A percentile compares a stretch with the other conserved stretches of the same genome.
Evolutionary conservation across 2,797 vertebrate species (phyloP).

Genomic region (Ctenosaura bakeri): DNA sequence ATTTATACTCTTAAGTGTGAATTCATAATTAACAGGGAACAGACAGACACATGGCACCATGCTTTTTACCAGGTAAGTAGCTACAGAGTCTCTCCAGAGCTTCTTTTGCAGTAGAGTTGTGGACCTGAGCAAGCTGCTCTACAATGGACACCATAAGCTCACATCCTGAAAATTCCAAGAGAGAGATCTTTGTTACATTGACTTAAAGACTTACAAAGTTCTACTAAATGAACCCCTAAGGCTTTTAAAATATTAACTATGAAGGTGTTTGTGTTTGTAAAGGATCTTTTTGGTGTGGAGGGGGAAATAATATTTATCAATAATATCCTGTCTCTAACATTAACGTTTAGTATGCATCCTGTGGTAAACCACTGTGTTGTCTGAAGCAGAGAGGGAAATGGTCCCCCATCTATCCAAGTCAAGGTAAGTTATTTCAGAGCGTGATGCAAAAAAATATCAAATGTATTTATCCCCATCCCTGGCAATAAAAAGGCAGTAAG

Average conservation of each 20-base stretch:
- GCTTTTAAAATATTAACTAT: neutral
- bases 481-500: neutral
- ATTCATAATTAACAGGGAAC: slow-evolving; percentile 53
- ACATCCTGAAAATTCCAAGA: slow-evolving; percentile 75
- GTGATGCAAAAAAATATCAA: neutral
- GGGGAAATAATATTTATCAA: neutral
- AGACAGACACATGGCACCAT: neutral
- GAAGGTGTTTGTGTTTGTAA: neutral
- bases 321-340: neutral
- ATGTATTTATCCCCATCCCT: neutral
- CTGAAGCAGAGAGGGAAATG: neutral
- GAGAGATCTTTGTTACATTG: neutral
- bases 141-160: slow-evolving; percentile 78
- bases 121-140: slow-evolving; percentile 81
- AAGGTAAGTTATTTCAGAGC: neutral
- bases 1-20: neutral
- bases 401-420: neutral
- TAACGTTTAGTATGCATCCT: neutral
- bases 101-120: slow-evolving; percentile 77
- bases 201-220: neutral
- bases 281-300: neutral
- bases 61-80: slow-evolving; percentile 81
- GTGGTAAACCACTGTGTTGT: neutral
- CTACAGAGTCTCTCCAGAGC: slow-evolving; percentile 78
- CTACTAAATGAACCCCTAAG: neutral